Base-by-base conservation (phyloP, 2,797 vertebrate species). In the Pipistrellus nathusii region DNA sequence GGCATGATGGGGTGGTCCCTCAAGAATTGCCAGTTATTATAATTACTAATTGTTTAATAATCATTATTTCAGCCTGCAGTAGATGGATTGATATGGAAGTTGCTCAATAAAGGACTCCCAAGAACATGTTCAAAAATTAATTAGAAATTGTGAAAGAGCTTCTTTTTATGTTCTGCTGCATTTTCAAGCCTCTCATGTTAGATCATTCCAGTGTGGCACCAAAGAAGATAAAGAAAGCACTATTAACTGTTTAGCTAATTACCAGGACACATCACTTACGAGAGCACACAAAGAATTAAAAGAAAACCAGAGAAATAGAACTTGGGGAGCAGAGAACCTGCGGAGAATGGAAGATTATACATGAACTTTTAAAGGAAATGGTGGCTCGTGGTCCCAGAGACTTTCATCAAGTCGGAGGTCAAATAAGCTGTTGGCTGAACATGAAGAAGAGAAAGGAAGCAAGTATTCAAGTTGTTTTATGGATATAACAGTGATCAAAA, bases 231-330 rank as follows among this genome's bases (percentile, higher is more conserved):
- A 71, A 89, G 88, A 93, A 92, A 96, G 87, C 64, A 21, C 85
- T 76, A 46, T 90, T 93, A 78, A 88, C 46, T 77, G 59, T 72
- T 91, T 90, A 96, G 87, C 85, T 88, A 92, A 96, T 95, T 91
- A 94, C 53, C 44, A 85, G 83, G 73, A 88, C 72, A 32, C 23
- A 82, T 85, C 75, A 51, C 73, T 85, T 93, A 66, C 38, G 77
- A 92, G 83, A 73, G 86, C 73, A 59, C 32, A 23, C 30, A 44
- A 75, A 94, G 88, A 94, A 94, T 91, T 78, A 88, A 94, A 93
- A 93, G 38, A 75, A 94, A 91, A 87, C 82, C 85, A 85, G 96
- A 94, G 89, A 93, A 90, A 35, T 53, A 73, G 64, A 62, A 57
- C 21, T 72, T 85, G 55, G 64, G 71, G 32, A 84, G n/a, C 48